Evolutionary conservation across 2,113 vertebrate genomes (phyloP), one percentile per base, ranked within the genome.

Genomic region (Catharus minimus): DNA sequence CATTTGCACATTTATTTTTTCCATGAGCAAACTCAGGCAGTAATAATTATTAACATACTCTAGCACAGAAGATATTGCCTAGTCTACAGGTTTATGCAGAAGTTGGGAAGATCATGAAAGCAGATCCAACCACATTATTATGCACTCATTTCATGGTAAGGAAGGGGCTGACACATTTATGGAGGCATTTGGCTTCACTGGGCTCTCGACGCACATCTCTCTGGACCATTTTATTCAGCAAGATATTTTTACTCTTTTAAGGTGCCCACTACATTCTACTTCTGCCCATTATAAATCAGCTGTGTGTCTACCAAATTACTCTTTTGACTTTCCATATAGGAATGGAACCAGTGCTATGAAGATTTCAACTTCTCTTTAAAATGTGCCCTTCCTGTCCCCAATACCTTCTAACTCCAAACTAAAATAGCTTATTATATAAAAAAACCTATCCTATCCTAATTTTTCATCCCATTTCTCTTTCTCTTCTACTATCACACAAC

Each of bases 271-370:
- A 58, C 10, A 44, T 56, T 90, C 26, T n/a, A 92, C 49, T 24
- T 60, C 16, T 71, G 18, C 8, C 46, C 8, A 1, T 38, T 57
- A n/a, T 26, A 69, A 80, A 69, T 36, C 5, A 66, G 13, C 7
- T 1, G 0, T 6, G 5, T 3, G 5, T 33, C 24, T 66, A 68
- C 3, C 13, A 61, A 44, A 64, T 3, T 22, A 38, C 4, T 2
- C 3, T 57, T 55, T 32, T 47, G 2, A 3, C 3, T 65, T 79
- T 81, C 47, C 32, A 76, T 18, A 21, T 55, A 69, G 50, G 88
- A 88, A 66, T 24, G 10, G 8, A 67, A 82, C 3, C 19, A 68
- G 6, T 22, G 17, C 5, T 47, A 72, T 9, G 9, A 62, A 55
- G 38, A 87, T 65, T 69, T 61, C 27, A 58, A 19, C 65, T 71